Conservation (phyloP, 2,113 vertebrate genomes). For the Serilophus lunatus region DNA sequence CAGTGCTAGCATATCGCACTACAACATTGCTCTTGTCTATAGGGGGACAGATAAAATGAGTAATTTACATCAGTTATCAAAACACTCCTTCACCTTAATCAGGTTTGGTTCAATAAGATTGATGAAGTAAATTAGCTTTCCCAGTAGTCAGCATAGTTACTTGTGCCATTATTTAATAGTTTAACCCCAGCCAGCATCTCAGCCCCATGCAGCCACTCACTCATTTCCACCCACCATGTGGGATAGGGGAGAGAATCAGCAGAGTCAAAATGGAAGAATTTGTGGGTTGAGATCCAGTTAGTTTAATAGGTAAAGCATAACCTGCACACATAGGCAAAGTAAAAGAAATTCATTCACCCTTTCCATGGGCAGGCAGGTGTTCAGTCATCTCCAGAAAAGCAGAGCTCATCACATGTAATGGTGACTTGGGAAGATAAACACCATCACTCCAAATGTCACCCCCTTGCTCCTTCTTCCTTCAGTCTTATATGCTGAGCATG, state of each 20-base stretch:
- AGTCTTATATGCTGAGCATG: not conserved
- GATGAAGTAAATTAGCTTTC: not conserved
- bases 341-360: not conserved
- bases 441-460: not conserved
- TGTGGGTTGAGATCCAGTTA: not conserved
- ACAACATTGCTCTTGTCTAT: not conserved
- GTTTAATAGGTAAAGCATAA: not conserved
- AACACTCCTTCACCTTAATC: not conserved
- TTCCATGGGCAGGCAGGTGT: not conserved
- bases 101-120: not conserved
- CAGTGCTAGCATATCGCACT: not conserved
- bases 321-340: not conserved
- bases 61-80: not conserved
- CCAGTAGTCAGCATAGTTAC: not conserved
- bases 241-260: not conserved
- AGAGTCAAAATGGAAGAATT: not conserved
- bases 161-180: no score
- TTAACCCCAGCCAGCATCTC: not conserved
- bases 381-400: not conserved
- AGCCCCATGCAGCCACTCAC: not conserved
- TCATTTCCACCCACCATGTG: not conserved
- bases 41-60: not conserved
- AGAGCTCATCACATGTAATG: no score
- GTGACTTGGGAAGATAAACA: not conserved
- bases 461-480: not conserved